Conservation (phyloP, 2,888 invertebrate species). For the Agonum fuliginosum region DNA sequence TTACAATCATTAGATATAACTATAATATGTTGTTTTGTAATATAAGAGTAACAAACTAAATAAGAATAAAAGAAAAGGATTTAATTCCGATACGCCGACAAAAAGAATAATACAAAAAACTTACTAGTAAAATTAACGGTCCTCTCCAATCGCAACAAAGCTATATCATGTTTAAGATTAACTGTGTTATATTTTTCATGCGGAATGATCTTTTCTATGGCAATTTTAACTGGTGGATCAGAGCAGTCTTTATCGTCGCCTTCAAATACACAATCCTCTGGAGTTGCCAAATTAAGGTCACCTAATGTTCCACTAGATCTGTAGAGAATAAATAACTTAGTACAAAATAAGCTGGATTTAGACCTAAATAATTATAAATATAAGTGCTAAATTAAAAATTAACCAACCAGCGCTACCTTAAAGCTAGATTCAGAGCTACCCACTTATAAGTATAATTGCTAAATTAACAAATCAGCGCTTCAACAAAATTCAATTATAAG, state of each 20-base stretch:
- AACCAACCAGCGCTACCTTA: no score
- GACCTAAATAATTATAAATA: no score
- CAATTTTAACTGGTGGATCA: slow-evolving; percentile 67
- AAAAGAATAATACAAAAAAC: not conserved
- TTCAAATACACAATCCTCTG: slow-evolving; percentile 71
- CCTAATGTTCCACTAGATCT: slow-evolving; percentile 78
- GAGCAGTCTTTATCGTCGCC: slow-evolving; percentile 65
- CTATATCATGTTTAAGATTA: slow-evolving; percentile 70
- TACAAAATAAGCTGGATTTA: slow-evolving; percentile 61
- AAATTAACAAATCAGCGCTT: no score
- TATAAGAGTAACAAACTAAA: no score
- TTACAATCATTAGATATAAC: no score
- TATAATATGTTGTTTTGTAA: no score
- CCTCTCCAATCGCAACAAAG: slow-evolving; percentile 67
- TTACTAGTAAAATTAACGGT: not conserved
- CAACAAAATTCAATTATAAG: no score
- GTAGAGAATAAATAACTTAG: slow-evolving; percentile 20
- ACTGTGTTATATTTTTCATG: slow-evolving; percentile 68
- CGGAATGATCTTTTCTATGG: slow-evolving; percentile 66
- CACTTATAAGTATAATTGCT: no score
- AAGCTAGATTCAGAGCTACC: no score
- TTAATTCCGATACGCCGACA: not conserved
- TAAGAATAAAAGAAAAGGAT: no score
- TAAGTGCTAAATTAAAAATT: no score
- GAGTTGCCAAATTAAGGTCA: slow-evolving; percentile 74